Evolutionary conservation across 2,797 vertebrate species (phyloP), one percentile per base, ranked within the genome.

Genomic region (Eulemur mongoz): DNA sequence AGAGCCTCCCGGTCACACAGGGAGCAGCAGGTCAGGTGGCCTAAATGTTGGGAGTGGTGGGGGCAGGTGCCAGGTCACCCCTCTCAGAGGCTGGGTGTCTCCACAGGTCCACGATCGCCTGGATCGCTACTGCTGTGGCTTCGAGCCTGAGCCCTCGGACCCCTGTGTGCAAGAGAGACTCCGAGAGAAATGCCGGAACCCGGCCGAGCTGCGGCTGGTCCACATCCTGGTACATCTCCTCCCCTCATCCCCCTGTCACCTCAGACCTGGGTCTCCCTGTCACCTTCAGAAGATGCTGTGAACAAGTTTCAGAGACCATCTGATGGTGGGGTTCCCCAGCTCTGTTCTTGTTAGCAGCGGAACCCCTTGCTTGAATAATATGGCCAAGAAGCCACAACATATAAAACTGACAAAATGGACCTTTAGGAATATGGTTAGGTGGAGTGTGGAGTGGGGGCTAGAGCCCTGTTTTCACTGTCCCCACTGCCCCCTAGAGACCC

Each of bases 111-210:
- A 99, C 0, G 99, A 99, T 98, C 99, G 99, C n/a, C 98, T 99
- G 92, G 99, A 99, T 97, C 99, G 99, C 84, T 99, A 99, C 97
- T 99, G 99, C 98, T 99, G 99, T 84, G 99, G 99, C 52, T 99
- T 99, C 89, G 98, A 98, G 54, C 99, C 99, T 0, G 99, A 99
- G 54, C 98, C 99, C 35, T 95, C 98, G 0, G 99, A 99, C 20
- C 97, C 99, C 20, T 99, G 99, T 0, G 96, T 99, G 97, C 99
- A 99, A 97, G 99, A 99, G 97, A 97, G 98, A 94, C 99, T 99
- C 59, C 99, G 99, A 0, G 98, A 98, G 69, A 99, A 99, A 95
- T 99, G 99, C 96, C 94, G 95, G 85, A 99, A 99, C 97, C 98
- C 99, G 0, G 98, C 98, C 0, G 98, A 99, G 84, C 98, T 99